Evolutionary conservation across 64 coral and sea anemone genomes (phyloP), one percentile per base, ranked within the genome.

Genomic region (Montipora efflorescens): DNA sequence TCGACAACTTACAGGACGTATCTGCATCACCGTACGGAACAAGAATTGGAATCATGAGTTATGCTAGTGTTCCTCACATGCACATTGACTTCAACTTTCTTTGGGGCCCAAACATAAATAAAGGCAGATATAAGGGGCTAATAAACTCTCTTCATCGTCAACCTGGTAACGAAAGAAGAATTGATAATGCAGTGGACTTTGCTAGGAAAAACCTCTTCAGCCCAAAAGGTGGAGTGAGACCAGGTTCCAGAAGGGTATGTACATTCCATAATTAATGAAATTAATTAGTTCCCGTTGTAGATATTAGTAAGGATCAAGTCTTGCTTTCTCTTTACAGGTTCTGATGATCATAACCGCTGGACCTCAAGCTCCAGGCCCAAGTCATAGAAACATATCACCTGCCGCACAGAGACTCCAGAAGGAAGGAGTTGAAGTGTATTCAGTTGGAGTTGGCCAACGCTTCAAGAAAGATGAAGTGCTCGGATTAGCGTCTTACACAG

Each of bases 31-130:
- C 74, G 15, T 67, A 88, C 57, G 92, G 92, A 49, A 88, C 92
- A 68, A 84, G 84, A 70, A 36, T 93, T 58, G 92, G 92, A 20
- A 75, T 93, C 1, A 50, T 93, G 46, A 79, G 79, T 23, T 93
- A 79, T 71, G 83, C 92, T 2, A 23, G 76, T 19, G 21, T 78
- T 55, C 75, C 92, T 4, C 13, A 48, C 59, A 15, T 93, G 22
- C 92, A 93, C 25, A 79, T 88, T 74, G 77, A 93, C 76, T 93
- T 93, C 64, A 87, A 82, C 66, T 73, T 86, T 25, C 92, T 93
- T 5, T 66, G 46, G 25, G 92, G 92, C 22, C 61, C 47, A 67
- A 78, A 15, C 23, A 48, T 93, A 0, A 93, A 64, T 45, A 79
- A 83, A 86, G 76, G 50, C 47, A 57, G 81, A 50, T 48, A 87